Conservation (phyloP, 2,888 invertebrate species). For the Xiphydria camelus region DNA sequence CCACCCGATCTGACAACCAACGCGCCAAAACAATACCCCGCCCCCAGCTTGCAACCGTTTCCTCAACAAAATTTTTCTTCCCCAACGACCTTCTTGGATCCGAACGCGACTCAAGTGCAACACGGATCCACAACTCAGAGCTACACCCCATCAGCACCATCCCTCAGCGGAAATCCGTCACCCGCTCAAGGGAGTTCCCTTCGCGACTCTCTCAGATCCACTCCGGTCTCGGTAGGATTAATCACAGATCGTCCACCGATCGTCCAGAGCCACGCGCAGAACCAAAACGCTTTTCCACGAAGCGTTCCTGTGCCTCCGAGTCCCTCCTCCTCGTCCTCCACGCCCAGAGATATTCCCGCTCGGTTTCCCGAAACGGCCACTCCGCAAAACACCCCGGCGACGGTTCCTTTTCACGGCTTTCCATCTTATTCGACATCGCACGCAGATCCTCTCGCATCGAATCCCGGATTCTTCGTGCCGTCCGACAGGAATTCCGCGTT, state of each 20-base stretch:
- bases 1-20: slow-evolving; percentile 69
- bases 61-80: slow-evolving; percentile 12
- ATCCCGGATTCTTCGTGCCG: not conserved
- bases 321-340: slow-evolving; percentile 11
- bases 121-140: slow-evolving; percentile 4
- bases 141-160: slow-evolving; percentile 14
- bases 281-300: not conserved
- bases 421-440: not conserved
- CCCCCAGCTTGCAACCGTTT: slow-evolving; percentile 2
- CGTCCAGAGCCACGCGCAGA: not conserved
- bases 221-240: slow-evolving; percentile 19
- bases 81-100: slow-evolving; percentile 32
- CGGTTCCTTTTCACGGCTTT: slow-evolving; percentile 37
- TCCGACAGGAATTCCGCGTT: not conserved
- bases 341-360: slow-evolving; percentile 41
- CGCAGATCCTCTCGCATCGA: too few relatives aligned
- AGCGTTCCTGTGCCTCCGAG: not conserved
- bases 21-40: slow-evolving; percentile 23
- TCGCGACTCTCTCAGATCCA: slow-evolving; percentile 35
- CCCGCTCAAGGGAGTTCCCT: slow-evolving; percentile 29
- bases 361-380: slow-evolving; percentile 43
- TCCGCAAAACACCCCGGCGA: slow-evolving; percentile 52
- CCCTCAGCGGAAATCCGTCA: slow-evolving; percentile 22
- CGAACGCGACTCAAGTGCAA: slow-evolving; percentile 14
- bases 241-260: not conserved